Base-by-base conservation (phyloP, 2,888 invertebrate species). In the Bursaphelenchus okinawaensis region DNA sequence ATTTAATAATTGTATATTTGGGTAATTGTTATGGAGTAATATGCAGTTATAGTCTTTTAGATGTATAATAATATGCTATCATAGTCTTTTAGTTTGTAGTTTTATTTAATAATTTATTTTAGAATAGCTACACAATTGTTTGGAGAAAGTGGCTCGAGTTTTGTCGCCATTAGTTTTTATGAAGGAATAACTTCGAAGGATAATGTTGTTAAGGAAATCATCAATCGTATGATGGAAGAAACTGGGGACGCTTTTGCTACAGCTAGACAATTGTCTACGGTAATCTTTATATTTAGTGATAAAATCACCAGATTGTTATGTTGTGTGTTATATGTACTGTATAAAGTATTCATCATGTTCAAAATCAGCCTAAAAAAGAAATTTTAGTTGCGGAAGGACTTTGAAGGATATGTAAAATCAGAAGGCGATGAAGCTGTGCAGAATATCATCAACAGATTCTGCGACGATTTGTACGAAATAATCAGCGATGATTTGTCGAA, bases 401-500 rank as follows among this genome's bases (percentile, higher is more conserved):
- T 66, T 27, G 31, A 23, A 23, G 63, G 24, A 4, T 71, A 66
- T 52, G 67, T 72, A 4, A 58, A 62, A 27, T 28, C 27, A 16
- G 65, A 74, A n/a, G 72, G 72, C 7, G 72, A 71, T 51, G 63
- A 57, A 24, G 31, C 31, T 19, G 62, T 71, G n/a, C 16, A 52
- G 4, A 29, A 19, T 9, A 31, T 68, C n/a, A 55, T 24, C 22
- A 52, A 24, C 4, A 22, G 52, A 22, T 52, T 71, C 24, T 52
- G 60, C 26, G 52, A 68, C 9, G 52, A 56, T 22, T 55, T 71
- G 19, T 63, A 62, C 31, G 29, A 71, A 1, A 54, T 67, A 22
- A 55, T 71, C 16, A 71, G 71, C 51, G 72, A 68, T 22, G 74
- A 62, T 20, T 74, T 74, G 54, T 52, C 65, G 9, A 71, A 74